Conservation (phyloP, 2,113 vertebrate genomes). For the Corvus hawaiiensis region DNA sequence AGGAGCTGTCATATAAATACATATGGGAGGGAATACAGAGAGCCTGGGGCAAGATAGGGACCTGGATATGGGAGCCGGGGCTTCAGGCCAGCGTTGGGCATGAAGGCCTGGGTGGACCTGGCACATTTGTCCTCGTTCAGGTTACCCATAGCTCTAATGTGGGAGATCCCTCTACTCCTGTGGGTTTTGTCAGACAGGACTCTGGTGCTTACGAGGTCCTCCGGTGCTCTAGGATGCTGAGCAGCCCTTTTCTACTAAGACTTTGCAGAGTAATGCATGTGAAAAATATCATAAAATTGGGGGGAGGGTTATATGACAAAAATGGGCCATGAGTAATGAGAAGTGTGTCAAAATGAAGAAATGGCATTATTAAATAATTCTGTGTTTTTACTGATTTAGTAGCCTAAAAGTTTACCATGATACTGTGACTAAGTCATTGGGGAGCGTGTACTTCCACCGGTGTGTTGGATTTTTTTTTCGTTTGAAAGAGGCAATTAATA, state of each 20-base stretch:
- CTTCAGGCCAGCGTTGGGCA: accelerated
- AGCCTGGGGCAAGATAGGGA: accelerated
- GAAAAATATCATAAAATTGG: background rate
- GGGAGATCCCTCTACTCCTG: accelerated
- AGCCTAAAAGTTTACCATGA: background rate
- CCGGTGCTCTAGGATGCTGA: background rate
- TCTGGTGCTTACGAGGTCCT: accelerated
- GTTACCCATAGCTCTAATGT: accelerated
- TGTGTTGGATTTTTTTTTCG: accelerated
- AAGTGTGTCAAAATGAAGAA: background rate
- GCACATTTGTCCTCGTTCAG: accelerated
- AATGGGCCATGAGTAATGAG: background rate
- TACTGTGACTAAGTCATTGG: background rate
- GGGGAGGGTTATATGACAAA: background rate
- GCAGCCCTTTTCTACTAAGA: background rate
- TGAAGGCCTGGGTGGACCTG: background rate
- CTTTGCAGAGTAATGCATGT: background rate
- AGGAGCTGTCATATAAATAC: accelerated
- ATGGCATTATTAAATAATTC: background rate
- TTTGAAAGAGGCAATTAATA: background rate
- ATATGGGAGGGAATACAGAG: accelerated
- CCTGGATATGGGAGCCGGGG: too few relatives aligned
- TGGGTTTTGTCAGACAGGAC: background rate
- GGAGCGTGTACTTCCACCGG: background rate
- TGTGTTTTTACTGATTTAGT: background rate